Evolutionary conservation across 2,113 vertebrate species (phyloP), one percentile per base, ranked within the genome.

Genomic region (Neofelis nebulosa): DNA sequence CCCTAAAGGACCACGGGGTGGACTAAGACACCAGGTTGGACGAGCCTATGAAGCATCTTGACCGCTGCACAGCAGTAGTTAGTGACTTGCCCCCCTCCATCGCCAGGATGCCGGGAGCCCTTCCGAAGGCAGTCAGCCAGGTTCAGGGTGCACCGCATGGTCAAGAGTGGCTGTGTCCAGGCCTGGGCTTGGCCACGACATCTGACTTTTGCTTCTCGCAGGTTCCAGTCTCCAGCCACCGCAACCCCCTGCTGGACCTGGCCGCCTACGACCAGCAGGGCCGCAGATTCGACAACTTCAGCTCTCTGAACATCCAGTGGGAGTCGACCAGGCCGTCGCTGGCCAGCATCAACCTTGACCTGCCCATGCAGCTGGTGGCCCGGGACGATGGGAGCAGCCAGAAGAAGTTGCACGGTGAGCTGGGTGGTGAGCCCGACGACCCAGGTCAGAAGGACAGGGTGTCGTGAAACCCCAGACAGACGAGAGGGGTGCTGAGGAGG

Each of bases 161-260:
- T 29, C 55, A 41, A 18, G n/a, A 29, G 48, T 11, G 10, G n/a
- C 45, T 2, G 1, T 16, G 38, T 4, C 2, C 4, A 0, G 21
- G 33, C 3, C 2, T 21, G n/a, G 45, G 4, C 2, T 3, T 5
- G 13, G 21, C n/a, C 13, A 0, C 0, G 0, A 10, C 19, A 0
- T 6, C 48, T 73, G 36, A 80, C 50, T 3, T 89, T 63, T 15
- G 27, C 63, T 74, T 52, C 65, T 96, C 97, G 3, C 96, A 99
- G 99, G 99, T 99, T 3, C 99, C 99, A 0, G 99, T 99, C 96
- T 99, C 99, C 84, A 99, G 99, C 98, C 99, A 99, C 87, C 99
- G 98, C 13, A 99, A 99, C 92, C 99, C 99, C 1, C 76, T 99
- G 45, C 97, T 99, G 98, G 99, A 99, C 89, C 96, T 99, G 98